Evolutionary conservation across 2,888 invertebrate species (phyloP).

Genomic region (Beris morrisii): DNA sequence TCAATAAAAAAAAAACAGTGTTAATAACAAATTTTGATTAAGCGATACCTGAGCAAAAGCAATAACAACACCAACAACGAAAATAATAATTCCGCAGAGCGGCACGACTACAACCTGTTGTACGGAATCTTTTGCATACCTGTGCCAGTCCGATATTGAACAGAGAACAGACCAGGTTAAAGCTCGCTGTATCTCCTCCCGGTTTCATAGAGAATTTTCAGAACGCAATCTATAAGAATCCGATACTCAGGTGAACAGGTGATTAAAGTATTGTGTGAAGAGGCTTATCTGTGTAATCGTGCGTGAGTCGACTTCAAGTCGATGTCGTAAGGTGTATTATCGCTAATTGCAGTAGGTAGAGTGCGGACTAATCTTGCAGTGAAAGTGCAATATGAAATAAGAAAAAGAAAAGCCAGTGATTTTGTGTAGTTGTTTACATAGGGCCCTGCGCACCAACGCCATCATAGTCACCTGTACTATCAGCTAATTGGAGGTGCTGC

Average conservation of each 20-base stretch:
- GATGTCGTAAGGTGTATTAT: not conserved
- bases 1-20: too few species aligned
- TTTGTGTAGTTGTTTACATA: not conserved
- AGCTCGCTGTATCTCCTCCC: not conserved
- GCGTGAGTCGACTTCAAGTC: slow-evolving; percentile 1
- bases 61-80: too few species aligned
- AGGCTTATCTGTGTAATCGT: not conserved
- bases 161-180: slow-evolving; percentile 24
- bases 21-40: too few species aligned
- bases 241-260: slow-evolving; percentile 21
- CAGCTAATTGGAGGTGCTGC: slow-evolving; percentile 19
- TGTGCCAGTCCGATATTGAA: slow-evolving; percentile 20
- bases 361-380: slow-evolving; percentile 3
- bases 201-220: too few species aligned
- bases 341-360: not conserved
- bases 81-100: too few species aligned
- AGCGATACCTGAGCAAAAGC: too few species aligned
- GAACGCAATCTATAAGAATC: too few species aligned
- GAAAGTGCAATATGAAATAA: slow-evolving; percentile 24
- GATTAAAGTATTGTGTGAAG: not conserved
- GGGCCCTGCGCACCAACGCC: not conserved
- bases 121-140: slow-evolving; percentile 22
- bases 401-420: not conserved
- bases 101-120: slow-evolving; percentile 5
- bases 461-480: not conserved